These are phyloP conservation scores for Labroides dimidiatus DNA, from an alignment of 2,797 vertebrate species.

Conservation along the genomic window DNA sequence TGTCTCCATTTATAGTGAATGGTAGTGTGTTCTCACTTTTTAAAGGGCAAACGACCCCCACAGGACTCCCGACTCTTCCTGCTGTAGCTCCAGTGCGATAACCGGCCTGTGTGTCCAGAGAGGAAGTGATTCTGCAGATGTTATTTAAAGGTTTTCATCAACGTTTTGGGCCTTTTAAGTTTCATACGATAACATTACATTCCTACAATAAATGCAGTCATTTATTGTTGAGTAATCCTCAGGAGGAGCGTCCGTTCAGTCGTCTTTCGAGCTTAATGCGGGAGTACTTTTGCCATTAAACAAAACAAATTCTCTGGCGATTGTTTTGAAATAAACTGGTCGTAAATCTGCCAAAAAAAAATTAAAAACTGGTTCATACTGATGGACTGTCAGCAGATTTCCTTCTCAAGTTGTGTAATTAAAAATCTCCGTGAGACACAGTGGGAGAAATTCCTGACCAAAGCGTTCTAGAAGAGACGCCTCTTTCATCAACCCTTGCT, in stretches of 20 bases:
- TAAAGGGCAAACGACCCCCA: conserved; percentile 6
- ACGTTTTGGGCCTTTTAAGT: no score
- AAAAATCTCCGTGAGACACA: conserved; percentile 24
- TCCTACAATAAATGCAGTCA: no score
- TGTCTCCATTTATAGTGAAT: conserved; percentile 39
- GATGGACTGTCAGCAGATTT: no score
- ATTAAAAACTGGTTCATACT: no score
- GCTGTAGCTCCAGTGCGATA: conserved; percentile 15
- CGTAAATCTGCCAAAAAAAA: no score
- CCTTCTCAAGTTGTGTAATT: not conserved
- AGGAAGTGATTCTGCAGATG: conserved; percentile 38
- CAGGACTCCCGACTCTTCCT: conserved; percentile 8
- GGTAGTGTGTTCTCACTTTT: conserved; percentile 17
- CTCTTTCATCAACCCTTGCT: not conserved
- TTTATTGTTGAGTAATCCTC: no score
- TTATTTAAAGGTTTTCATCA: conserved; percentile 37
- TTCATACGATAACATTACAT: no score
- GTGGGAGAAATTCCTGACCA: not conserved
- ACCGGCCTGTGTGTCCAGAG: conserved; percentile 11
- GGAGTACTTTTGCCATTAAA: no score
- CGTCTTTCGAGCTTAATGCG: no score
- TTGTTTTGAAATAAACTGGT: no score
- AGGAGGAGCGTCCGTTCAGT: no score
- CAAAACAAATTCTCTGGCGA: no score
- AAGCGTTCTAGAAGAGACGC: not conserved